Conservation (phyloP, 2,888 invertebrate species). For the Didymodactylos carnosus region DNA sequence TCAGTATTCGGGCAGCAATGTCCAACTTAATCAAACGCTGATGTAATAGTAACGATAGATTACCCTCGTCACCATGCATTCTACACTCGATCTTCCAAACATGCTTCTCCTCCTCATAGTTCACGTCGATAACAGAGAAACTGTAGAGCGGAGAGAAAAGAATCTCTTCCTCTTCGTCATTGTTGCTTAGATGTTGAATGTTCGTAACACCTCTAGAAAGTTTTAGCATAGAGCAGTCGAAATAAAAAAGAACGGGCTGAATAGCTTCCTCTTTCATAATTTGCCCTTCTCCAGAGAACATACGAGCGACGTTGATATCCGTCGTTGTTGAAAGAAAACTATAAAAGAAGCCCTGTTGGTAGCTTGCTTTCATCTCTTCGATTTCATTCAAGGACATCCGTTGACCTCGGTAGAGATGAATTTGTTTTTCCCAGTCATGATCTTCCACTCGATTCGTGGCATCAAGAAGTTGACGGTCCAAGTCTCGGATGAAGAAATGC, state of each 20-base stretch:
- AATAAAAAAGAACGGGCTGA: neutral
- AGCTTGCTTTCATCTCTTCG: neutral
- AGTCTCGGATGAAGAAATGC: neutral
- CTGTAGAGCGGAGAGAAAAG: neutral
- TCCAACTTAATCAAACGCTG: neutral
- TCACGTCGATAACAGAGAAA: neutral
- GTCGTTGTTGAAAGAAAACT: neutral
- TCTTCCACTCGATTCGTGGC: neutral
- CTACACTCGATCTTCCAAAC: neutral
- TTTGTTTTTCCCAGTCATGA: neutral
- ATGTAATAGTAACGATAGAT: neutral
- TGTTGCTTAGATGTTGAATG: neutral
- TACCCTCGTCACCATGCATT: neutral
- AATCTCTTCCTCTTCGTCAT: neutral
- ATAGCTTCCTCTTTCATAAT: neutral
- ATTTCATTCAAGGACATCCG: neutral
- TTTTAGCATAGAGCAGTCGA: neutral
- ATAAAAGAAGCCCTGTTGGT: neutral
- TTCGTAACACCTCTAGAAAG: neutral
- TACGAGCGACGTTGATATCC: neutral
- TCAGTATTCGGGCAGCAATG: neutral
- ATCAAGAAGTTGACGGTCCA: neutral
- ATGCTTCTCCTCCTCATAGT: neutral
- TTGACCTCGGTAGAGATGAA: neutral
- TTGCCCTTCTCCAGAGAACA: neutral